Conservation (phyloP, 2,888 invertebrate species). For the Elmis aenea region DNA sequence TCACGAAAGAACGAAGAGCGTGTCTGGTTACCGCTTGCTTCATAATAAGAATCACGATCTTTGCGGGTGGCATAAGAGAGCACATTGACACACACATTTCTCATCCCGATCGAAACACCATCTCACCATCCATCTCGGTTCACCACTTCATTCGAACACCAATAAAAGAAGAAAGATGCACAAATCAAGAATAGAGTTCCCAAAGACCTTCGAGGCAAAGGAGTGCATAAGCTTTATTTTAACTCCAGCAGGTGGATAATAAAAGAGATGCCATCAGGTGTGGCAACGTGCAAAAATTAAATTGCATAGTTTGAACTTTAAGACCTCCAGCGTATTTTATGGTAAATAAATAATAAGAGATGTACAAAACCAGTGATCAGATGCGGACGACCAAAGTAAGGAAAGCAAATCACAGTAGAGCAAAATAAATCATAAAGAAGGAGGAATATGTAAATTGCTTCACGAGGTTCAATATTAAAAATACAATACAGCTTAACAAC, state of each 20-base stretch:
- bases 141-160: conserved; percentile 6
- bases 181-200: too few relatives aligned
- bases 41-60: conserved; percentile 39
- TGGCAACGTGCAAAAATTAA: conserved; percentile 14
- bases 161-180: too few relatives aligned
- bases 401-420: too few relatives aligned
- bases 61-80: conserved; percentile 36
- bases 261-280: conserved; percentile 13
- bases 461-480: too few relatives aligned
- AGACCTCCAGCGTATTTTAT: conserved; percentile 9
- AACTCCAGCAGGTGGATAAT: conserved; percentile 6
- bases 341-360: conserved; percentile 5
- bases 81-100: conserved; percentile 21
- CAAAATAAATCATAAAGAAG: too few relatives aligned
- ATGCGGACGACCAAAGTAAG: too few relatives aligned
- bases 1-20: conserved; percentile 35
- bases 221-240: conserved; percentile 8
- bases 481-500: too few relatives aligned
- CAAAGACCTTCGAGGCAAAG: conserved; percentile 6
- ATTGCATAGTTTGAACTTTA: conserved; percentile 11
- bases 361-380: too few relatives aligned
- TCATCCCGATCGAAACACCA: conserved; percentile 13
- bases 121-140: conserved; percentile 2
- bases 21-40: conserved; percentile 33
- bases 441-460: too few relatives aligned